Conservation (phyloP, 2,888 invertebrate species). For the Melanargia galathea region DNA sequence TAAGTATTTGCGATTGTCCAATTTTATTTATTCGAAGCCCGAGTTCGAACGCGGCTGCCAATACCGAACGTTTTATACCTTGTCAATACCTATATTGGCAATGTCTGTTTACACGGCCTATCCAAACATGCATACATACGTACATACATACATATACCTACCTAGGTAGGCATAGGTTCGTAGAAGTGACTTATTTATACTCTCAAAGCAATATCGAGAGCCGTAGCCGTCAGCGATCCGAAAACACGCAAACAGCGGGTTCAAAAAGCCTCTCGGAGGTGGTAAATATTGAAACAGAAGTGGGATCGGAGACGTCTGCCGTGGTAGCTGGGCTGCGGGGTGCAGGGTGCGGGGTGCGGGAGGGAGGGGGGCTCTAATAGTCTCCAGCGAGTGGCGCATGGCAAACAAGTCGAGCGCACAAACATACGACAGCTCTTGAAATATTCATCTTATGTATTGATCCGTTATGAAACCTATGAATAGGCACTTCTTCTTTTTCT, state of each 20-base stretch:
- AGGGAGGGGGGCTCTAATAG: conserved; percentile 65
- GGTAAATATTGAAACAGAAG: conserved; percentile 82
- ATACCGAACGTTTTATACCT: conserved; percentile 25
- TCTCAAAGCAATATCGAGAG: conserved; percentile 75
- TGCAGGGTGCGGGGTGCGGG: conserved; percentile 42
- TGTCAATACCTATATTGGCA: conserved; percentile 37
- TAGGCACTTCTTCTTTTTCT: conserved; percentile 24
- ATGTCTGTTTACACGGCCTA: conserved; percentile 61
- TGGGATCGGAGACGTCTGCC: conserved; percentile 75
- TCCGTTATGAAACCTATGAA: conserved; percentile 44
- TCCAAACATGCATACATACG: conserved; percentile 61
- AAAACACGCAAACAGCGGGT: conserved; percentile 81
- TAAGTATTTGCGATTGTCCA: conserved; percentile 19
- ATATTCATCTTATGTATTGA: conserved; percentile 71
- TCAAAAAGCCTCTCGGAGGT: conserved; percentile 81
- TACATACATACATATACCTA: conserved; percentile 54
- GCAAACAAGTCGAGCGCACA: conserved; percentile 73
- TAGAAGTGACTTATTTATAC: conserved; percentile 77
- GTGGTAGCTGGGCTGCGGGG: conserved; percentile 41
- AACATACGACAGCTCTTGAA: conserved; percentile 70
- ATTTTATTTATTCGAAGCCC: conserved; percentile 27
- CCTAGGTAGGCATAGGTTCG: conserved; percentile 62
- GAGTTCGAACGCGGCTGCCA: conserved; percentile 29
- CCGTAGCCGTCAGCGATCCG: conserved; percentile 79
- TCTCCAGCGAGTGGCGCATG: conserved; percentile 83